Percentiles rank a stretch among this genome's conserved stretches.
phyloP scores from a whole-genome alignment of 2,888 invertebrate species.

The Phrixothrix hirtus region DNA sequence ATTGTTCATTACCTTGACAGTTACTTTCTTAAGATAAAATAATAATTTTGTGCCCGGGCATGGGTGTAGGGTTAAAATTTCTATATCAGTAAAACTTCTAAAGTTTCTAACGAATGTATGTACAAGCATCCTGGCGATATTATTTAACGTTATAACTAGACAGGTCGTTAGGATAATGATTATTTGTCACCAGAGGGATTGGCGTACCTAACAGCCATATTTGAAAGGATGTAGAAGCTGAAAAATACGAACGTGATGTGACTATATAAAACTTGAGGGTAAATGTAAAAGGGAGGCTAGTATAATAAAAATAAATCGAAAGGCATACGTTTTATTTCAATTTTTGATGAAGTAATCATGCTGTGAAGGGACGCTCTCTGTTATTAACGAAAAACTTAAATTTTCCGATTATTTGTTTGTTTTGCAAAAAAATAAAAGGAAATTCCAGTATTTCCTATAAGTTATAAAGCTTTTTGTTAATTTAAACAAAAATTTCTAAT shows the following conservation, averaged over 20 bases:
- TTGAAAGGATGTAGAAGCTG: background rate
- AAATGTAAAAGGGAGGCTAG: conserved; percentile 3
- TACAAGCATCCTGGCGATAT: too few relatives aligned
- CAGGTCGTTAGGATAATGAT: background rate
- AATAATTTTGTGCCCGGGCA: too few relatives aligned
- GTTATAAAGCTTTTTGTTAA: too few relatives aligned
- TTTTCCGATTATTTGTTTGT: too few relatives aligned
- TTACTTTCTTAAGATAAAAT: background rate
- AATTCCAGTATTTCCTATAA: too few relatives aligned
- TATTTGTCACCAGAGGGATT: background rate
- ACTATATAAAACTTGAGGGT: conserved; percentile 3
- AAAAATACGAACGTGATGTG: conserved; percentile 12
- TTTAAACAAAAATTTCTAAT: too few relatives aligned
- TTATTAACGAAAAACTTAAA: background rate
- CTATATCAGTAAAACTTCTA: too few relatives aligned
- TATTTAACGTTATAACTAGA: too few relatives aligned
- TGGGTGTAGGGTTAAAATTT: too few relatives aligned
- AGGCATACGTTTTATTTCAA: conserved; percentile 7
- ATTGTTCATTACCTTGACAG: background rate
- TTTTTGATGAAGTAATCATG: conserved; percentile 1
- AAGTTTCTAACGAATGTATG: too few relatives aligned
- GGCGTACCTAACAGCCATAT: too few relatives aligned
- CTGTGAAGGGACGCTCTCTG: background rate
- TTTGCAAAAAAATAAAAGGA: too few relatives aligned
- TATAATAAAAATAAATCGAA: conserved; percentile 7